Base-by-base conservation (phyloP, 2,888 invertebrate genomes). In the Macaria liturata region DNA sequence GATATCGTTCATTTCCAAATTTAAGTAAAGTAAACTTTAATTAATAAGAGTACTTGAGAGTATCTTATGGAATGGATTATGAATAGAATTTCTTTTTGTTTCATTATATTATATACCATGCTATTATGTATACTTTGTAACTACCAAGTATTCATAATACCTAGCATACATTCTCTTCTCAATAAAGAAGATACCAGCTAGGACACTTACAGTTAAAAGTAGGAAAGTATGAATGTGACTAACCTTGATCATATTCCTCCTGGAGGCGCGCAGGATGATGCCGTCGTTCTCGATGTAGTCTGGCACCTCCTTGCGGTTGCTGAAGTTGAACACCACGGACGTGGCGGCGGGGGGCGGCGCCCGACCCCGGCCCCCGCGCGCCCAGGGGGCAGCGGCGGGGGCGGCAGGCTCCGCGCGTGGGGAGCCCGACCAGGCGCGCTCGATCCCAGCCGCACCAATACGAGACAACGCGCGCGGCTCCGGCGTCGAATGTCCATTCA, bases 261-360 rank as follows among this genome's bases (percentile, higher is more conserved):
- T 94, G 75, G 93, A 93, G 76, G 93, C 93, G 72, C 94, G 93
- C 71, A 95, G 93, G 70, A 95, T 93, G 82, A 95, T 93, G 70
- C 96, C 97, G 92, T 97, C 97, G 89, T 97, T 97, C 83, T 97
- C 97, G 78, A 98, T 96, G 88, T 98, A 97, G 93, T 97, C 97
- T 51, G 97, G 97, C 75, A 97, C 96, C 76, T 96, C 96, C 86
- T 96, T 96, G 78, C 96, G 94, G 86, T 94, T 93, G 68, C 95
- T 96, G 88, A 97, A 98, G 92, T 97, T 97, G 91, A 97, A 97
- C 67, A 97, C 96, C 90, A 97, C 95, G 69, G 95, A 95, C 70
- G 94, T 95, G 76, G 93, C 91, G 68, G 94, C 91, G 32, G 85
- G 77, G 51, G 81, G 72, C 43, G 57, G 61, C 68, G 71, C 70